A percentile compares a stretch with the other conserved stretches of the same genome.
Evolutionary conservation across 1,140 invertebrate species (phyloP).

Genomic region (Drosophila simulans): DNA sequence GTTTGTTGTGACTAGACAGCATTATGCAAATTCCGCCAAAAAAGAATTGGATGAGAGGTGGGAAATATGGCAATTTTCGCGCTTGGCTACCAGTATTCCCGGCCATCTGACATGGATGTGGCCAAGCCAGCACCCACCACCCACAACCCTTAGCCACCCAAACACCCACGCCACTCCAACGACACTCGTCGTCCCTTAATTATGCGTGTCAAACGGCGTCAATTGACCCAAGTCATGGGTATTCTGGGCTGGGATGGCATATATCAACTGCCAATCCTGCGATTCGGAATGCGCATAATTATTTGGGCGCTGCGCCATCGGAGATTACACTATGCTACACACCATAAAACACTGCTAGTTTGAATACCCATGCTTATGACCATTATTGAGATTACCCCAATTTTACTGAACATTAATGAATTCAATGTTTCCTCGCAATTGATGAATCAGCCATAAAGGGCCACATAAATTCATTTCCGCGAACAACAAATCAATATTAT

Average conservation of each 20-base stretch:
- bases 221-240: conserved; percentile 55
- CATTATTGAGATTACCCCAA: too few relatives aligned
- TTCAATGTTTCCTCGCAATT: too few relatives aligned
- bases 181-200: conserved; percentile 54
- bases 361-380: neutral
- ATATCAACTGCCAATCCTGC: conserved; percentile 37
- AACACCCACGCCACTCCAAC: neutral
- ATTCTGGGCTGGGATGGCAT: conserved; percentile 7
- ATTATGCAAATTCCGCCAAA: conserved; percentile 68
- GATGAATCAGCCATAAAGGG: too few relatives aligned
- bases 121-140: neutral
- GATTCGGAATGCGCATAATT: conserved; percentile 55
- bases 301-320: neutral
- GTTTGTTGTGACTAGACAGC: conserved; percentile 81
- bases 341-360: neutral
- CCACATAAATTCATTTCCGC: too few relatives aligned
- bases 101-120: conserved; percentile 37
- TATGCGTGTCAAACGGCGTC: conserved; percentile 71
- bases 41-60: neutral
- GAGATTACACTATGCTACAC: neutral
- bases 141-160: neutral
- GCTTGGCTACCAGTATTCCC: conserved; percentile 41
- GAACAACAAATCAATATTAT: too few relatives aligned
- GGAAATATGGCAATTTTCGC: conserved; percentile 57
- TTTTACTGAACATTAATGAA: too few relatives aligned